Base-by-base conservation (phyloP, 2,113 vertebrate genomes). In the Odobenus rosmarus region DNA sequence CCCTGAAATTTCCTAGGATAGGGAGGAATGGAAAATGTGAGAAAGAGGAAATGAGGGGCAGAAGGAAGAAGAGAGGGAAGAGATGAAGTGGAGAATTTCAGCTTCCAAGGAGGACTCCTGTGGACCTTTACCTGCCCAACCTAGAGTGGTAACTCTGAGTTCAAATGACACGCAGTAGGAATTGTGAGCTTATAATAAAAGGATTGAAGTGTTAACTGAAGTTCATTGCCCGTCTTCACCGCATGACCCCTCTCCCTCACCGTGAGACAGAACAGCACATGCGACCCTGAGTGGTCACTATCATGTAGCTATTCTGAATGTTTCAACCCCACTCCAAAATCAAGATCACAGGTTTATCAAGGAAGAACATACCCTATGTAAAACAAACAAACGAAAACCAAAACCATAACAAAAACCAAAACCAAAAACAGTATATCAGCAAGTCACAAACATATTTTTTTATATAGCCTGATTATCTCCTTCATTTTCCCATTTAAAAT, bases 401-500 rank as follows among this genome's bases (percentile, higher is more conserved):
- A n/a, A 69, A 19, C 62, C 7, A 64, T 33, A 15, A 72, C 69
- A 39, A 61, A 39, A 62, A 57, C 31, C 31, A 33, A 64, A 64
- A 64, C 26, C 61, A 57, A 8, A 21, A 14, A 33, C 6, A 33
- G 3, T 7, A 18, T n/a, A 72, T n/a, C 9, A 46, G 23, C 49
- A 80, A 84, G n/a, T 46, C 33, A 81, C 15, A 85, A 77, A 64
- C 4, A 55, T 67, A 33, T 7, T 49, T 15, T 83, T 49, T 67
- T 42, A 72, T 28, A 81, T 4, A 33, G 7, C 26, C 42, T 46
- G 31, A 15, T 28, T 90, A 51, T 51, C 10, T 72, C 69, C 42
- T 67, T 69, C 80, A 21, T 21, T 88, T 72, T 81, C 53, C 12
- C 49, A 62, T 88, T 91, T 67, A 53, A 79, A 93, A 67, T 36